Evolutionary conservation across 2,888 invertebrate genomes (phyloP), one percentile per base, ranked within the genome.

Genomic region (Rhogogaster chlorosoma): DNA sequence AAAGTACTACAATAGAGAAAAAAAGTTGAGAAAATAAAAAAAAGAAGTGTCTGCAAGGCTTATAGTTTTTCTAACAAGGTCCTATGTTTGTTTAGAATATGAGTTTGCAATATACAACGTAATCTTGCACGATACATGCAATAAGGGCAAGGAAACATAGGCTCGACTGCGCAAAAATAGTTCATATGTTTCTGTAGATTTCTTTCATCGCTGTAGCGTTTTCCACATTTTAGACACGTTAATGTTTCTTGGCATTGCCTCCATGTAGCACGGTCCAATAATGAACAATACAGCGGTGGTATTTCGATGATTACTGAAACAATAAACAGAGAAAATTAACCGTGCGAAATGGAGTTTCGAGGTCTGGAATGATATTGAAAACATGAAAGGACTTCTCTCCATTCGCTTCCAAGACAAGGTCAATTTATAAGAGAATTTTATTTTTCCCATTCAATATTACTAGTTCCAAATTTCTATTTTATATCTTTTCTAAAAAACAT

Each of bases 141-240:
- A 84, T 93, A 92, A 86, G 93, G 93, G 87, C 94, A 94, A 88
- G 93, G 92, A 88, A 94, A 94, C 85, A 93, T 93, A 1, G 94
- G 94, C 87, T 93, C 93, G 85, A 94, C 93, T 12, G 94, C 94
- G 87, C 94, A 94, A 86, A 94, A 94, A 88, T 93, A 94, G 86
- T 93, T 93, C 91, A 94, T 91, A 88, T 94, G 94, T 0, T 94
- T 93, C 88, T 93, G 78, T 36, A 78, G 78, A 78, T 78, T 78
- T 78, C 78, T 53, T 22, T 78, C 78, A 10, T 78, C 78, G 61
- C 78, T 78, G 78, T 78, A 78, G 32, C 78, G 78, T 38, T 36
- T 78, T 57, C 78, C 78, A 61, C 78, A 78, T 38, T 78, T 78
- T 78, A 78, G 38, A 61, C 78, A 78, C 57, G 61, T 78, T 38